phyloP scores from a whole-genome alignment of 2,888 invertebrate species.

The Lottia gigantea region DNA sequence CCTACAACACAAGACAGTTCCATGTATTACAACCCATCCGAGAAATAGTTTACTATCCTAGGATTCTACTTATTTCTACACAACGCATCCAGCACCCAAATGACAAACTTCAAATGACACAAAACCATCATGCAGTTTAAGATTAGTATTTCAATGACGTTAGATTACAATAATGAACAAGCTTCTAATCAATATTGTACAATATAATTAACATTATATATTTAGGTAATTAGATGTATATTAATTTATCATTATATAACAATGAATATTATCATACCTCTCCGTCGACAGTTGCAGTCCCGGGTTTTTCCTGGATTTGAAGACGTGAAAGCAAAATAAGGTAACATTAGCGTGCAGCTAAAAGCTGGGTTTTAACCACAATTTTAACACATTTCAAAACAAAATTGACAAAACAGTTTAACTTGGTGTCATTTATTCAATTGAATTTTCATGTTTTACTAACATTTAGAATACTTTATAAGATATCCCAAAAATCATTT shows the following conservation, averaged over 20 bases:
- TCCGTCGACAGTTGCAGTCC: slow-evolving; percentile 17
- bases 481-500: too few relatives aligned
- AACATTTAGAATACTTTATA: too few relatives aligned
- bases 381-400: not conserved
- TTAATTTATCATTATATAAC: too few relatives aligned
- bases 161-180: too few relatives aligned
- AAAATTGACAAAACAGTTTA: too few relatives aligned
- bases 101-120: not conserved
- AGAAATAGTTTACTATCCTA: not conserved
- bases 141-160: too few relatives aligned
- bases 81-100: not conserved
- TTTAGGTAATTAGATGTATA: too few relatives aligned
- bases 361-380: slow-evolving; percentile 15
- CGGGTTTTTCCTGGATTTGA: slow-evolving; percentile 20
- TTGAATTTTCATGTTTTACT: too few relatives aligned
- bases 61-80: not conserved
- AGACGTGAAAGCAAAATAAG: slow-evolving; percentile 17
- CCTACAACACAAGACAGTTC: slow-evolving; percentile 35
- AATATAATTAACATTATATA: too few relatives aligned
- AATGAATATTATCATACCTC: slow-evolving; percentile 18
- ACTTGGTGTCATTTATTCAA: too few relatives aligned
- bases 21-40: not conserved
- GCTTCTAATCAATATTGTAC: too few relatives aligned
- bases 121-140: too few relatives aligned
- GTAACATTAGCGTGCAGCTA: slow-evolving; percentile 26